phyloP scores from a whole-genome alignment of 2,113 vertebrate genomes.

The Dascyllus trimaculatus region DNA sequence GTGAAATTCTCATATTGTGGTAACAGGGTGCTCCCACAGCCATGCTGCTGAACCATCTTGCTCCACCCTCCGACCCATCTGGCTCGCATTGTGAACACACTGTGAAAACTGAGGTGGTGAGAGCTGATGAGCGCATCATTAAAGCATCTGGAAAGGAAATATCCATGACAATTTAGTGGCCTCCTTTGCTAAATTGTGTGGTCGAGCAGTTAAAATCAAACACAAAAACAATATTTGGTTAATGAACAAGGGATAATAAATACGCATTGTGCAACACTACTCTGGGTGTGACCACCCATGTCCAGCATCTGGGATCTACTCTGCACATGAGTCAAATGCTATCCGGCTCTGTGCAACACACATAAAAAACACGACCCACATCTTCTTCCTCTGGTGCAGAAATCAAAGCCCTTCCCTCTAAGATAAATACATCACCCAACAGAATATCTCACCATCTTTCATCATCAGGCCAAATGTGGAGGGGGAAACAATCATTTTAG shows the following conservation, averaged over 20 bases:
- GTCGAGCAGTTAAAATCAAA: conserved; percentile 21
- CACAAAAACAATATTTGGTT: conserved; percentile 27
- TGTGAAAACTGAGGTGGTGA: conserved; percentile 45
- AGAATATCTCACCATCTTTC: conserved; percentile 47
- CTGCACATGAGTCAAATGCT: conserved; percentile 47
- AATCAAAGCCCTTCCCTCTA: conserved; percentile 49
- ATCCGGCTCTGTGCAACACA: conserved; percentile 26
- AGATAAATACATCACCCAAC: conserved; percentile 47
- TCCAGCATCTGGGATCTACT: conserved; percentile 56
- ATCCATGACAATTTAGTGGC: conserved; percentile 12
- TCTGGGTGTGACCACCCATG: conserved; percentile 62
- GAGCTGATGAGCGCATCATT: conserved; percentile 42
- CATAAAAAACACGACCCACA: conserved; percentile 40
- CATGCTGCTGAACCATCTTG: background rate
- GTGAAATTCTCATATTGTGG: too few relatives aligned
- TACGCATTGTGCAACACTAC: conserved; percentile 21
- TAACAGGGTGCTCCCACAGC: background rate
- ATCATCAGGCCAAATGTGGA: conserved; percentile 38
- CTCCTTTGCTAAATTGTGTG: conserved; percentile 21
- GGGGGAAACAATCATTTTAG: conserved; percentile 53
- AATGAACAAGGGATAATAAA: conserved; percentile 33
- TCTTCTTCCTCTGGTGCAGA: conserved; percentile 48
- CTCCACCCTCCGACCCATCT: conserved; percentile 29
- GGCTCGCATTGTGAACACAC: conserved; percentile 34
- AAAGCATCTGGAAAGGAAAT: conserved; percentile 51